Evolutionary conservation across 2,113 vertebrate genomes (phyloP).

Genomic region (Pipa parva): DNA sequence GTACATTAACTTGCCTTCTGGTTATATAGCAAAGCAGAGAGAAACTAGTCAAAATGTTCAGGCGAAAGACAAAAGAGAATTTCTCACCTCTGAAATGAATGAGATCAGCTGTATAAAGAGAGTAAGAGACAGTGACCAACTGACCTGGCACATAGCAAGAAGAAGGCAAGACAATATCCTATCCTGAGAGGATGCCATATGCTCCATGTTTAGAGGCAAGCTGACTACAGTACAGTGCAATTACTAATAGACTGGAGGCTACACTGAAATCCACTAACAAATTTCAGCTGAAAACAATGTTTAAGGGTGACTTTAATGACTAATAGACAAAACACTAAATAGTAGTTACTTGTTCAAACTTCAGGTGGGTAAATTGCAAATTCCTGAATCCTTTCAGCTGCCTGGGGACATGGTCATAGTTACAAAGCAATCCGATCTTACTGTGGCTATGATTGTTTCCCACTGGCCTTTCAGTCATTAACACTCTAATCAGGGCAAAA

Average conservation of each 20-base stretch:
- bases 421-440: slow-evolving; percentile 4
- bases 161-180: slow-evolving; percentile 51
- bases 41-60: slow-evolving; percentile 47
- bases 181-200: slow-evolving; percentile 66
- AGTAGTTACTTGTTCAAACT: slow-evolving; percentile 49
- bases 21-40: slow-evolving; percentile 45
- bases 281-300: slow-evolving; percentile 54
- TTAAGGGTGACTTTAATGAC: slow-evolving; percentile 46
- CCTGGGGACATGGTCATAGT: slow-evolving; percentile 6
- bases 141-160: slow-evolving; percentile 55
- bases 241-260: slow-evolving; percentile 49
- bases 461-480: slow-evolving; percentile 31
- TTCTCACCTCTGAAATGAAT: slow-evolving; percentile 54
- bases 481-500: too few species aligned
- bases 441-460: not conserved
- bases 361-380: slow-evolving; percentile 48
- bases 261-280: slow-evolving; percentile 50
- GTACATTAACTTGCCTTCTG: slow-evolving; percentile 2
- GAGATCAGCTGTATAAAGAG: slow-evolving; percentile 63
- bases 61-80: slow-evolving; percentile 54
- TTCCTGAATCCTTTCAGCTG: slow-evolving; percentile 26
- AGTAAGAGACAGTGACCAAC: slow-evolving; percentile 54
- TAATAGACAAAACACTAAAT: slow-evolving; percentile 39
- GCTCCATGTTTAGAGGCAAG: slow-evolving; percentile 53
- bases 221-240: slow-evolving; percentile 45